Conservation (phyloP, 2,888 invertebrate species). For the Drosophila imparisetae region DNA sequence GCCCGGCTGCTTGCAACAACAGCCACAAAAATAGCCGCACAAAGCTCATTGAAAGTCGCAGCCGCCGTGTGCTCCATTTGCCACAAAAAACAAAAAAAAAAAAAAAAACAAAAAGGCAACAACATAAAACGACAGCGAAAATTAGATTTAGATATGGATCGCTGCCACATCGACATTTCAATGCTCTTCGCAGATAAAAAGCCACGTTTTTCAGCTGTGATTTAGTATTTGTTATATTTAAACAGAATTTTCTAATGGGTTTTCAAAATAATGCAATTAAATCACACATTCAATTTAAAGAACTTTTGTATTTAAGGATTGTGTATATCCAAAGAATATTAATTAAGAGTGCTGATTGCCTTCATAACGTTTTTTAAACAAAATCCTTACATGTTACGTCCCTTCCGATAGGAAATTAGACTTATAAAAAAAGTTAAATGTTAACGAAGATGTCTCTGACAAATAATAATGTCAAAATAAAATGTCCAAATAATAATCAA, state of each 20-base stretch:
- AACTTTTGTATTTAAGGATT: not conserved
- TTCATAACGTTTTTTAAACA: not conserved
- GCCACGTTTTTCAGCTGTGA: not conserved
- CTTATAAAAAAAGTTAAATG: too few relatives aligned
- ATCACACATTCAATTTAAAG: not conserved
- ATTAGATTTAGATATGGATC: slow-evolving; percentile 9
- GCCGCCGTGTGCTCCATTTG: slow-evolving; percentile 71
- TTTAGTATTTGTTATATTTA: not conserved
- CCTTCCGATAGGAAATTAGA: too few relatives aligned
- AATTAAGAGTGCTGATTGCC: not conserved
- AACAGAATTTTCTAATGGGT: not conserved
- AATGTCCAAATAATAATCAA: too few relatives aligned
- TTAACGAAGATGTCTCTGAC: too few relatives aligned
- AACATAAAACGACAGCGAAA: slow-evolving; percentile 15
- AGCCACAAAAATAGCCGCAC: slow-evolving; percentile 74
- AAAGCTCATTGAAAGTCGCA: slow-evolving; percentile 74
- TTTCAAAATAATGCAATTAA: not conserved
- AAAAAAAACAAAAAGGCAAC: slow-evolving; percentile 7
- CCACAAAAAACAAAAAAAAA: slow-evolving; percentile 6
- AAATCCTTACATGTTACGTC: too few relatives aligned
- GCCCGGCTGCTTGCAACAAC: slow-evolving; percentile 51
- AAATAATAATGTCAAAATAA: too few relatives aligned
- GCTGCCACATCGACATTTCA: slow-evolving; percentile 7
- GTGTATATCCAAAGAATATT: not conserved
- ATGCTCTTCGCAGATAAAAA: slow-evolving; percentile 24